Evolutionary conservation across 2,888 invertebrate genomes (phyloP).

Genomic region (Bimastos eiseni): DNA sequence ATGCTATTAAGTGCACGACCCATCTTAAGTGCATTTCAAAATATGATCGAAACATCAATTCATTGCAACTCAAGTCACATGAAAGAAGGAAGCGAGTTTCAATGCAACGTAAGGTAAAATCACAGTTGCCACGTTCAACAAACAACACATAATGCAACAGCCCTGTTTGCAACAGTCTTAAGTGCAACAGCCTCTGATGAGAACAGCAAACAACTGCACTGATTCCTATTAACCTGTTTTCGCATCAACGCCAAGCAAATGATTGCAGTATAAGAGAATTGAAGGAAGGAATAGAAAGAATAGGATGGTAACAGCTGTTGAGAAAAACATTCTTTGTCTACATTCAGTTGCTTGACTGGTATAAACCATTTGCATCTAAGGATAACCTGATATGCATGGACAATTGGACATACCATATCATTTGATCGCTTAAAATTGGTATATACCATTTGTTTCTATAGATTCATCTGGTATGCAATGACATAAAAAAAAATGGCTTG

Average conservation of each 20-base stretch:
- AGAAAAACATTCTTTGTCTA: neutral
- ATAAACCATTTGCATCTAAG: neutral
- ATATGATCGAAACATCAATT: neutral
- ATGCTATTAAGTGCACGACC: neutral
- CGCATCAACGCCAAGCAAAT: neutral
- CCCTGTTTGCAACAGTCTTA: neutral
- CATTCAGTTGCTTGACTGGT: neutral
- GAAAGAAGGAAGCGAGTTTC: neutral
- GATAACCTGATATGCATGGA: neutral
- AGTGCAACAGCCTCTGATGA: neutral
- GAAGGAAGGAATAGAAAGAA: neutral
- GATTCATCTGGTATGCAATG: neutral
- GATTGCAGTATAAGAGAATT: neutral
- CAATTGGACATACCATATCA: neutral
- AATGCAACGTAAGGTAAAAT: neutral
- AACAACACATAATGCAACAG: neutral
- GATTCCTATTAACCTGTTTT: neutral
- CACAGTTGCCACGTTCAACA: neutral
- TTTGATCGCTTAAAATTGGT: neutral
- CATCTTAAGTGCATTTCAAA: neutral
- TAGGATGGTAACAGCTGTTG: neutral
- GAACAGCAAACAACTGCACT: neutral
- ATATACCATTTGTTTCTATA: neutral
- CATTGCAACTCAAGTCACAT: neutral
- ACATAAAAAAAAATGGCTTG: too few relatives aligned